Percentiles rank a stretch among this genome's conserved stretches.
These are phyloP conservation scores for Caenorhabditis afra DNA, from an alignment of 2,888 invertebrate genomes.

Conservation along the genomic window DNA sequence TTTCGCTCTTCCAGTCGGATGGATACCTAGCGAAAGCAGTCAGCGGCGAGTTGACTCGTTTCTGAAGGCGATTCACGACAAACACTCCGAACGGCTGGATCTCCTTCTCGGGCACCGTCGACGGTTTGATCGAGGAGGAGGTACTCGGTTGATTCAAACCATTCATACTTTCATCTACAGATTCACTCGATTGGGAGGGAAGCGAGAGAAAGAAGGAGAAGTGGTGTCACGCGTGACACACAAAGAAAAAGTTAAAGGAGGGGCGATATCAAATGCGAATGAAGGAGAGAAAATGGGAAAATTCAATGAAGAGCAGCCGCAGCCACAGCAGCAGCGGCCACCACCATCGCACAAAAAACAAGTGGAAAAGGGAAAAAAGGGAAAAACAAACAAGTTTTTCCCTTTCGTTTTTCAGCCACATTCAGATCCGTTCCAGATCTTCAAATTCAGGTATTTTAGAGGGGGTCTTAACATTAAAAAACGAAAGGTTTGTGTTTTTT, in stretches of 20 bases:
- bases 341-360: conserved; percentile 1
- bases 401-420: no score
- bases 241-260: background rate
- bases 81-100: conserved; percentile 68
- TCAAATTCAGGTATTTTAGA: no score
- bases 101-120: conserved; percentile 4
- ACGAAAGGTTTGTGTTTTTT: no score
- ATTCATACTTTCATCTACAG: conserved; percentile 4
- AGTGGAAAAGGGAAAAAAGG: background rate
- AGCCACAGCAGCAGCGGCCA: no score
- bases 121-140: background rate
- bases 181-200: no score
- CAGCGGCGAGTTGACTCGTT: conserved; percentile 46
- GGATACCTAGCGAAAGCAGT: conserved; percentile 67
- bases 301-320: no score
- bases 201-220: no score
- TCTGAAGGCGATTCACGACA: conserved; percentile 58
- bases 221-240: no score
- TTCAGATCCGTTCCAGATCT: no score
- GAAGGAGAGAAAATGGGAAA: background rate
- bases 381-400: no score
- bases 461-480: no score
- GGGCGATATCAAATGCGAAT: background rate
- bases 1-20: no score
- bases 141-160: conserved; percentile 26